phyloP scores from a whole-genome alignment of 1,140 invertebrate genomes.

The Nebria ingens region DNA sequence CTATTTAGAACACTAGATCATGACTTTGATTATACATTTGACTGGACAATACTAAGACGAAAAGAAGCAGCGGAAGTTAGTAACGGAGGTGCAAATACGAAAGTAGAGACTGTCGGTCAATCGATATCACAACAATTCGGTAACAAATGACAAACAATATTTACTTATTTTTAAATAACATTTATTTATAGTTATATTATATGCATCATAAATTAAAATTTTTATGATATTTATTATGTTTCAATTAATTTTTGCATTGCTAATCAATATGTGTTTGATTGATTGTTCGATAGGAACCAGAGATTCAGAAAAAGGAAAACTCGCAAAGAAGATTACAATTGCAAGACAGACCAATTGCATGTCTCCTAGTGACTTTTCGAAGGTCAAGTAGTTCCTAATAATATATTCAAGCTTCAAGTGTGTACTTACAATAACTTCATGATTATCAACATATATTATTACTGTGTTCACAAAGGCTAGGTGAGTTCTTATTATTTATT shows the following conservation, averaged over 20 bases:
- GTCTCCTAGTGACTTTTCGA: background rate
- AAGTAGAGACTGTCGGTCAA: background rate
- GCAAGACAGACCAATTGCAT: constrained; percentile 1
- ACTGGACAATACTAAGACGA: constrained; percentile 99
- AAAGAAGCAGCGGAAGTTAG: constrained; percentile 38
- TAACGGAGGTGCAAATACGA: constrained; percentile 11
- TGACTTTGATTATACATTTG: constrained; percentile 99
- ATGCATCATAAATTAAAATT: background rate
- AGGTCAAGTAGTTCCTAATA: background rate
- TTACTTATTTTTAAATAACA: too few relatives aligned
- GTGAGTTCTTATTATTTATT: background rate
- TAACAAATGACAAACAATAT: too few relatives aligned
- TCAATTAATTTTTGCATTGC: background rate
- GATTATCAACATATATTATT: background rate
- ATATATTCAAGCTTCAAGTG: background rate
- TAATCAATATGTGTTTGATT: background rate
- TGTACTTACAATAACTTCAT: constrained; percentile 1
- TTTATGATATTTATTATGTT: background rate
- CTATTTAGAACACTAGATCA: constrained; percentile 98
- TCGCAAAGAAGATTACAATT: background rate
- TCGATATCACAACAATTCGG: background rate
- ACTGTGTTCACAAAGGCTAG: constrained; percentile 6
- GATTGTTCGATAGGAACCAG: background rate
- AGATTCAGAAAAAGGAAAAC: background rate
- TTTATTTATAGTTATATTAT: too few relatives aligned